Percentiles rank a stretch among this genome's conserved stretches.
Conservation (phyloP, 92 coral and sea anemone species). For the Paragorgia papillata region DNA sequence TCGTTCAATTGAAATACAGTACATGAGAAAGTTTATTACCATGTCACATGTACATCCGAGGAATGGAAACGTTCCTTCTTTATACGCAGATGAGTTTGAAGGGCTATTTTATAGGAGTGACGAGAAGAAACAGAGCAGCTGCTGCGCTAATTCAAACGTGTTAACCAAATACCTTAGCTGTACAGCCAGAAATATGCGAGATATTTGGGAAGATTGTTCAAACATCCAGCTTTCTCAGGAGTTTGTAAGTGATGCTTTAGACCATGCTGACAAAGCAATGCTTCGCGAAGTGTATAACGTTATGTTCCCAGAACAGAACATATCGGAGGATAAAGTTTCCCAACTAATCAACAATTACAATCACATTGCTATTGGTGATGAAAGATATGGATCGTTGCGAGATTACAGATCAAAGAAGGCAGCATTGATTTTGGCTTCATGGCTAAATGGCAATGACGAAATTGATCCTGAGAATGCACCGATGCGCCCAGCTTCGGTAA, state of each 20-base stretch:
- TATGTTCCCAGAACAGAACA: not conserved
- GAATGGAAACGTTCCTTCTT: not conserved
- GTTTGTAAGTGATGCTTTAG: not conserved
- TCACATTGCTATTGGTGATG: no score
- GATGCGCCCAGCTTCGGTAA: not conserved
- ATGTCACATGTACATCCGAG: not conserved
- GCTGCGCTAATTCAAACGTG: not conserved
- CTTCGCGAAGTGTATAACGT: not conserved
- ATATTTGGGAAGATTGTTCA: not conserved
- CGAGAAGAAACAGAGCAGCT: not conserved
- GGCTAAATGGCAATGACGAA: conserved; percentile 49
- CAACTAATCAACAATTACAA: no score
- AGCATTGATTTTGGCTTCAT: conserved; percentile 62
- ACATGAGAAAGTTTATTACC: conserved; percentile 58
- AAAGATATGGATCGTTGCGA: no score
- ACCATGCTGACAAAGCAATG: not conserved
- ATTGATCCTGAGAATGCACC: conserved; percentile 12
- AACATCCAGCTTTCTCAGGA: not conserved
- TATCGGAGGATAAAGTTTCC: no score
- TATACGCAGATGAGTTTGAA: not conserved
- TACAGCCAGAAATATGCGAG: not conserved
- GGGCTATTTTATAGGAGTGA: not conserved
- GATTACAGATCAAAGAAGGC: conserved; percentile 50
- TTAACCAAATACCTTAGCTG: not conserved
- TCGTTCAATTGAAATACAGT: conserved; percentile 62